Base-by-base conservation (phyloP, 1,140 invertebrate genomes). In the Psix sp. region DNA sequence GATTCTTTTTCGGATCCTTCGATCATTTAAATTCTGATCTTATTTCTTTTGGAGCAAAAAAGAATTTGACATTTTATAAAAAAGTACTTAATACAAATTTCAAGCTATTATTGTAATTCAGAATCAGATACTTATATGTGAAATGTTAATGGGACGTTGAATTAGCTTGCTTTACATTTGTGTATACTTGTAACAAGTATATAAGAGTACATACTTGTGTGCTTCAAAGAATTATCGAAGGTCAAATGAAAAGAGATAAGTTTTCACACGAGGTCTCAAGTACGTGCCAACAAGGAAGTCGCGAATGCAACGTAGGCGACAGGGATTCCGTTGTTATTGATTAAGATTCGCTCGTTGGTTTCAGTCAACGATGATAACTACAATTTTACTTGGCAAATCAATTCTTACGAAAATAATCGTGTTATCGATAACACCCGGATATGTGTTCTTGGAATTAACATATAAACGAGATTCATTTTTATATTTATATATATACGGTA, bases 141-240 rank as follows among this genome's bases (percentile, higher is more conserved):
- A 0, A 39, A 3, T 46, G 21, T 46, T 48, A 54, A 54, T 62
- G 48, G 49, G 17, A 70, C 49, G 29, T 13, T 62, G 38, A 71
- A 62, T 60, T 59, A 38, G 31, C 11, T 11, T 29, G 66, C 42
- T 35, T 60, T 60, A 40, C 46, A 48, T 56, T 48, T 42, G 42
- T 42, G 24, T 15, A 26, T 13, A 43, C 54, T 46, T 38, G 21
- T 13, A n/a, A n/a, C n/a, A n/a, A n/a, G 20, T 56, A 14, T 48
- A 35, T 60, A 60, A 56, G 51, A 52, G 43, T n/a, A n/a, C n/a
- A 51, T 57, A 49, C 35, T 38, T 43, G 59, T 35, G 49, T 51
- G 51, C 63, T 72, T 65, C 68, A 72, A n/a, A n/a, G 68, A 60
- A 72, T 72, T 65, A 65, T 65, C 68, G 70, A 66, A 73, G 70